Evolutionary conservation across 2,888 invertebrate species (phyloP).

Genomic region (Gerris lacustris): DNA sequence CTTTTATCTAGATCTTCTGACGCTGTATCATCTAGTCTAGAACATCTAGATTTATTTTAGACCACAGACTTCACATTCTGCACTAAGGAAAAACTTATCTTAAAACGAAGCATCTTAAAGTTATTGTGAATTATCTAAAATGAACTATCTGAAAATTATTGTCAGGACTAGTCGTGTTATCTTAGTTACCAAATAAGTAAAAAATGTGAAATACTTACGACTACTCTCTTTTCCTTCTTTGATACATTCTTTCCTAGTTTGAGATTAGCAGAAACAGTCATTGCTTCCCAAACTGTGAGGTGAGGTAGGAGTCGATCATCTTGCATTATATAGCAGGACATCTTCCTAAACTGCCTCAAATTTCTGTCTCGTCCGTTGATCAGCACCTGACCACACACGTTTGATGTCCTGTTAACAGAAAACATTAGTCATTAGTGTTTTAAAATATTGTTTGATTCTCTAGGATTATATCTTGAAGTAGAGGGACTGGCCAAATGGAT

Average conservation of each 20-base stretch:
- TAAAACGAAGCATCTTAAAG: no score
- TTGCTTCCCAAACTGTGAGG: slow-evolving; percentile 79
- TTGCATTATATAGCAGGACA: slow-evolving; percentile 96
- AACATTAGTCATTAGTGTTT: slow-evolving; percentile 6
- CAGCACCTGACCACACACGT: slow-evolving; percentile 69
- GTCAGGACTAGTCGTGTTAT: no score
- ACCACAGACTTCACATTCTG: no score
- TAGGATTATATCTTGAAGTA: no score
- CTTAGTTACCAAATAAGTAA: no score
- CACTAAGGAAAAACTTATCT: no score
- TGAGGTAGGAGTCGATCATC: slow-evolving; percentile 81
- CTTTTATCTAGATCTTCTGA: no score
- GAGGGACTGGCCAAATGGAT: no score
- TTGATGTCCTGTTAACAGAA: slow-evolving; percentile 53
- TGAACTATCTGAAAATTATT: no score
- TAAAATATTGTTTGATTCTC: background rate
- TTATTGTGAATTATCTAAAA: no score
- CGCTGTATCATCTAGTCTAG: no score
- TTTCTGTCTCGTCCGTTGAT: slow-evolving; percentile 82
- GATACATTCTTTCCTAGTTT: slow-evolving; percentile 51
- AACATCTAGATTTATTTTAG: no score
- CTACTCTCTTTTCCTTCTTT: slow-evolving; percentile 30
- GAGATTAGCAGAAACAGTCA: slow-evolving; percentile 86
- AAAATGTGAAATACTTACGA: slow-evolving; percentile 23
- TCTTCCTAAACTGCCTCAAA: slow-evolving; percentile 74